Evolutionary conservation across 2,797 vertebrate genomes (phyloP).

Genomic region (Mastacembelus armatus): DNA sequence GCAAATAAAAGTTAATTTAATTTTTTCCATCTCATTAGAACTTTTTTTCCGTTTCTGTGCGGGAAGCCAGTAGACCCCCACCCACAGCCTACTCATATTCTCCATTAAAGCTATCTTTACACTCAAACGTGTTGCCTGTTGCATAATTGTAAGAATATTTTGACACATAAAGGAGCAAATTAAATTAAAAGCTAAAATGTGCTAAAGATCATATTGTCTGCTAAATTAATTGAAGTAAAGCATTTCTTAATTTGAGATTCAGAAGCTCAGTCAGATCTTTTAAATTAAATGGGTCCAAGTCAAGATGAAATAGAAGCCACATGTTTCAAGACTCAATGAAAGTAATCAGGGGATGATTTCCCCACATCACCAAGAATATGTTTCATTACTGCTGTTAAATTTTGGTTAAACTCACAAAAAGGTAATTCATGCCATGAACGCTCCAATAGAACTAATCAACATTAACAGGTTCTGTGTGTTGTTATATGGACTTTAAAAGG

Average conservation of each 20-base stretch:
- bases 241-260: constrained; percentile 39
- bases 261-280: constrained; percentile 50
- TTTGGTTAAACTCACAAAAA: constrained; percentile 26
- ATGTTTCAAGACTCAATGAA: constrained; percentile 43
- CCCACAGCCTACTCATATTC: constrained; percentile 24
- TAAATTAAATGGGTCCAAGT: constrained; percentile 42
- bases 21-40: constrained; percentile 74
- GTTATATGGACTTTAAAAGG: constrained; percentile 54
- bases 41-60: constrained; percentile 50
- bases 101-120: constrained; percentile 61
- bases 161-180: constrained; percentile 57
- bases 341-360: constrained; percentile 39
- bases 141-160: constrained; percentile 44
- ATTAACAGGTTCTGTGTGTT: constrained; percentile 33
- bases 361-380: constrained; percentile 12
- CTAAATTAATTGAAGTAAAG: constrained; percentile 64
- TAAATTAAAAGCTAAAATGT: constrained; percentile 57
- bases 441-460: constrained; percentile 49
- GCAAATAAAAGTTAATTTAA: constrained; percentile 77
- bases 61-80: constrained; percentile 46
- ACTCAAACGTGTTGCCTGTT: constrained; percentile 32
- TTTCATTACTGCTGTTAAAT: constrained; percentile 57
- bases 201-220: constrained; percentile 54
- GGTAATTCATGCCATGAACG: constrained; percentile 24
- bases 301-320: constrained; percentile 40